Base-by-base conservation (phyloP, 2,113 vertebrate genomes). In the Erpornis zantholeuca region DNA sequence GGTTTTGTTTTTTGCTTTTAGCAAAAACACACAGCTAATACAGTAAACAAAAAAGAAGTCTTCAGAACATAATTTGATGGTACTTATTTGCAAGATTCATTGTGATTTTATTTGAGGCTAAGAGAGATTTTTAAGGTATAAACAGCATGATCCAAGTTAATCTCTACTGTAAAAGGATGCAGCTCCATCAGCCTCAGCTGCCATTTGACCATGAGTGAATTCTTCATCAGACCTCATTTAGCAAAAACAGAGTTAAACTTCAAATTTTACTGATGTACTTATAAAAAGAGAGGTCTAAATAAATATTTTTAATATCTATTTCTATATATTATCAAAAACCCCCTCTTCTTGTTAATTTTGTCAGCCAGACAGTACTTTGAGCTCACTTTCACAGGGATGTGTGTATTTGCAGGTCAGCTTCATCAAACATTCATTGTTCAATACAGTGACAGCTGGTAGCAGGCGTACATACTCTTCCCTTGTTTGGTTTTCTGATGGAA, bases 391-490 rank as follows among this genome's bases (percentile, higher is more conserved):
- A 95, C 81, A 38, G 83, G 90, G 76, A 97, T 97, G 78, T 97
- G 96, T 97, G 75, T 98, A 94, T 98, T 98, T 98, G 98, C 96
- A 45, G 97, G 97, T 98, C 96, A 53, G 76, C 95, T 96, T 98
- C 96, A 97, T 98, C 98, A 98, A 98, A 98, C 97, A 98, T 98
- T 97, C 96, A 91, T 96, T 98, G 97, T 97, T 98, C 98, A 98
- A 95, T 97, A 97, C 96, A 96, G 97, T 98, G 97, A 97, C 98
- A 97, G 97, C 97, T 96, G 94, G 97, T 97, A 96, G 95, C 73
- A 4, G 73, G 76, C 53, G 3, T 83, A 96, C 82, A 92, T 65
- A 95, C 92, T 96, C 94, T 94, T 87, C 88, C 73, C 97, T 97
- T 98, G 97, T 98, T 98, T 98, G 96, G 96, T 97, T 98, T 98